Base-by-base conservation (phyloP, 2,888 invertebrate genomes). In the Synanthedon formicaeformis region DNA sequence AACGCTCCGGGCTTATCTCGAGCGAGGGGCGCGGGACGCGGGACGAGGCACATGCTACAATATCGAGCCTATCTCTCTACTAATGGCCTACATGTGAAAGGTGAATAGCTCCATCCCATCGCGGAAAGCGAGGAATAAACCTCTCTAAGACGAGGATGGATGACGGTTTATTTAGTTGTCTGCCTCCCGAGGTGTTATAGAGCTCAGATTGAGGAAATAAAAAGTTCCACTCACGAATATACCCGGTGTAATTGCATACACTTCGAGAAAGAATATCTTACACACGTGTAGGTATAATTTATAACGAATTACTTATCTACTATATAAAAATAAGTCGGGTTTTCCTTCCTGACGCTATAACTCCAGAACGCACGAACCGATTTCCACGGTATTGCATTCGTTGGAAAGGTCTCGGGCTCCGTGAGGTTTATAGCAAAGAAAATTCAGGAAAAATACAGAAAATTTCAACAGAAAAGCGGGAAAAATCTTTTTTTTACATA, bases 81-180 rank as follows among this genome's bases (percentile, higher is more conserved):
- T 85, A 85, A 83, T 79, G 78, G 77, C 75, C 75, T 78, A 78
- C 76, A 84, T 78, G 76, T 75, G 78, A 81, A 81, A 81, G 81
- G 82, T 79, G 78, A 83, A 84, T 77, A 72, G 75, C 76, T 77
- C 68, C 69, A 73, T 78, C 69, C 65, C 65, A 71, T 70, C 64
- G 67, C 64, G 67, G 63, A 71, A 71, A 73, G 51, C 53, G 71
- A 61, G 49, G 71, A 69, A 71, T 72, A 76, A 75, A 72, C 65
- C 64, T 66, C 69, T 67, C 63, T 16, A 50, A 56, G 55, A 69
- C 65, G 63, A 66, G 67, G 69, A 75, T 71, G 66, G 64, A 74
- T 74, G 69, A 64, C 62, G 64, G 65, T 69, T 70, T 75, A 74
- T 71, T 66, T 64, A 64, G 63, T 67, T 70, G 66, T 69, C 60